Conservation (phyloP, 2,113 vertebrate genomes). For the Alosa alosa region DNA sequence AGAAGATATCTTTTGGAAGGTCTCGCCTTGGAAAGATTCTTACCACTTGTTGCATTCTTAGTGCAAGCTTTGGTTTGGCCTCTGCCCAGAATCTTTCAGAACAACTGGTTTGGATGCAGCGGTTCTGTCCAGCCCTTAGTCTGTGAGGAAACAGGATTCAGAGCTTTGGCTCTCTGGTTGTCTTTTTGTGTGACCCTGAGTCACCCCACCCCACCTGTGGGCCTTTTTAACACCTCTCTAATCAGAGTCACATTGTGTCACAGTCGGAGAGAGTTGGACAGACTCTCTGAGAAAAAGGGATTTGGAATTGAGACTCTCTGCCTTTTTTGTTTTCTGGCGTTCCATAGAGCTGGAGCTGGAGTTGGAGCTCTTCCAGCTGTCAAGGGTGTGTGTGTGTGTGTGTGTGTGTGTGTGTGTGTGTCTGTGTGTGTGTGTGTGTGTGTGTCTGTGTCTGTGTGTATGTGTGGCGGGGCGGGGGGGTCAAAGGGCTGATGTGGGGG, state of each 20-base stretch:
- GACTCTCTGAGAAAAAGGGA: slow-evolving; percentile 40
- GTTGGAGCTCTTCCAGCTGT: slow-evolving; percentile 38
- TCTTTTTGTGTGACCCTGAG: not conserved
- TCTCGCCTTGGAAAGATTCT: not conserved
- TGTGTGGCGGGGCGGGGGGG: no score
- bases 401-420: not conserved
- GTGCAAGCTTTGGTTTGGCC: slow-evolving; percentile 18
- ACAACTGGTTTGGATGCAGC: slow-evolving; percentile 25
- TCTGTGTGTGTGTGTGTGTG: not conserved
- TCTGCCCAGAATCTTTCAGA: not conserved
- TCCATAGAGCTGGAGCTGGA: slow-evolving; percentile 30
- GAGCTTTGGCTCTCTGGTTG: not conserved
- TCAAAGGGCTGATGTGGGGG: not conserved
- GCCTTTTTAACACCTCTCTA: not conserved
- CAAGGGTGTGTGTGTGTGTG: not conserved
- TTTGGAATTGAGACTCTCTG: slow-evolving; percentile 35
- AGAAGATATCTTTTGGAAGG: slow-evolving; percentile 21
- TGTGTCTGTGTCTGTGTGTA: no score
- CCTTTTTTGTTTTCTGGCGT: slow-evolving; percentile 28
- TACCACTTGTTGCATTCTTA: slow-evolving; percentile 32
- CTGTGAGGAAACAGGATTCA: not conserved
- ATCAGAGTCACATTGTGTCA: not conserved
- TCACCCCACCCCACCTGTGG: slow-evolving; percentile 15
- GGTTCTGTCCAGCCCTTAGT: not conserved
- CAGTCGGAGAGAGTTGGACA: slow-evolving; percentile 21